Conservation (phyloP, 2,888 invertebrate genomes). For the Aphelenchoides bicaudatus region DNA sequence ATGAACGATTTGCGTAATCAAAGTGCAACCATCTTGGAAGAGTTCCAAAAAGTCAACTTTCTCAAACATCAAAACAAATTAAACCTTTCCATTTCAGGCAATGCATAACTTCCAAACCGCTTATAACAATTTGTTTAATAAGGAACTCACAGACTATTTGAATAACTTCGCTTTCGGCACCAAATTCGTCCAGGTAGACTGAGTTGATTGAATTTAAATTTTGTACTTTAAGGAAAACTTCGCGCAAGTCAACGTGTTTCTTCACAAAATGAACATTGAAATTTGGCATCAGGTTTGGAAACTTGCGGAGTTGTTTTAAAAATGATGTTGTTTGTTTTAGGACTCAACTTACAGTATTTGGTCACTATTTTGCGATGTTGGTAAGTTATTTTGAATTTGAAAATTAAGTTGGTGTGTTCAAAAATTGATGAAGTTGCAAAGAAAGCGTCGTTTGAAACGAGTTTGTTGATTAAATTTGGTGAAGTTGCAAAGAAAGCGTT, state of each 20-base stretch:
- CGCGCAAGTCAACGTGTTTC: slow-evolving; percentile 57
- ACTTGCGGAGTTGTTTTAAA: no score
- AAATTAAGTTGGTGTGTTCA: no score
- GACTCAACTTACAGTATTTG: slow-evolving; percentile 55
- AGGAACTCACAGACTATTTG: slow-evolving; percentile 55
- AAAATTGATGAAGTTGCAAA: no score
- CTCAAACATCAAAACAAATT: no score
- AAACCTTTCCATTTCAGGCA: no score
- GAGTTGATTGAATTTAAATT: slow-evolving; percentile 50
- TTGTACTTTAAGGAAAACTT: no score
- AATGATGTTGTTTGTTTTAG: slow-evolving; percentile 20
- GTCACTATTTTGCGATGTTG: slow-evolving; percentile 52
- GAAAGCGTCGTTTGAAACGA: no score
- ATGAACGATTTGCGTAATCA: slow-evolving; percentile 43
- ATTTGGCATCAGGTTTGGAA: slow-evolving; percentile 45
- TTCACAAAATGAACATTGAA: slow-evolving; percentile 59
- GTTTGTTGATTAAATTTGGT: no score
- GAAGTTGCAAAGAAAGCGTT: no score
- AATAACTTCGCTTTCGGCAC: slow-evolving; percentile 56
- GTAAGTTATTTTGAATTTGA: no score
- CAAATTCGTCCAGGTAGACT: slow-evolving; percentile 56
- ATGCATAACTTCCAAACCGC: slow-evolving; percentile 47
- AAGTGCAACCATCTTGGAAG: slow-evolving; percentile 39
- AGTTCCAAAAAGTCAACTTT: slow-evolving; percentile 44
- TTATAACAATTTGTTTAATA: slow-evolving; percentile 52